Conservation (phyloP, 1,140 invertebrate species). For the Diachasma alloeum region DNA sequence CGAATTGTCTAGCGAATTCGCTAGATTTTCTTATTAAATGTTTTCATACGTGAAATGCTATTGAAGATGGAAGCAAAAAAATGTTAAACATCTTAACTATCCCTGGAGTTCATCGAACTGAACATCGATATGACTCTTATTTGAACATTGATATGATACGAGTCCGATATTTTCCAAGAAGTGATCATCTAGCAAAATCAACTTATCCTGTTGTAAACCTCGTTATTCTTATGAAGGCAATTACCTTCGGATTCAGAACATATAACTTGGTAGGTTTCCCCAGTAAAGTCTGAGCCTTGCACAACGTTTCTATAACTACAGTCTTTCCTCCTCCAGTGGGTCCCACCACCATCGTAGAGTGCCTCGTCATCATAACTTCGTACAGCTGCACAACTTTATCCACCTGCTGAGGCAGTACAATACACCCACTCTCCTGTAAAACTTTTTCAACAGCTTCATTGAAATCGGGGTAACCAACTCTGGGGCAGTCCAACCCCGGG, state of each 20-base stretch:
- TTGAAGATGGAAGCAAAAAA: too few species aligned
- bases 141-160: too few species aligned
- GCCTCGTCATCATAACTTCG: conserved; percentile 92
- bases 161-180: too few species aligned
- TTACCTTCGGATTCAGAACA: conserved; percentile 83
- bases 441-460: conserved; percentile 78
- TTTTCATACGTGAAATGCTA: too few species aligned
- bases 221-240: too few species aligned
- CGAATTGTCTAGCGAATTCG: too few species aligned
- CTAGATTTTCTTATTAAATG: too few species aligned
- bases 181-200: too few species aligned
- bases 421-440: conserved; percentile 73
- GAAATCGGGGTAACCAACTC: conserved; percentile 85
- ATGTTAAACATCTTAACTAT: too few species aligned
- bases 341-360: conserved; percentile 90
- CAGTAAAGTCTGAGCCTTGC: conserved; percentile 75
- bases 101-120: too few species aligned
- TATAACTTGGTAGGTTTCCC: conserved; percentile 80
- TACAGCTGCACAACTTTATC: conserved; percentile 89
- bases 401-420: conserved; percentile 81
- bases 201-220: too few species aligned
- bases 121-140: too few species aligned
- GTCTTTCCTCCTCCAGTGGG: conserved; percentile 92
- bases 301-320: conserved; percentile 82
- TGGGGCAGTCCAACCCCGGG: conserved; percentile 85